Evolutionary conservation across 2,888 invertebrate genomes (phyloP).

Genomic region (Epistrophe eligans): DNA sequence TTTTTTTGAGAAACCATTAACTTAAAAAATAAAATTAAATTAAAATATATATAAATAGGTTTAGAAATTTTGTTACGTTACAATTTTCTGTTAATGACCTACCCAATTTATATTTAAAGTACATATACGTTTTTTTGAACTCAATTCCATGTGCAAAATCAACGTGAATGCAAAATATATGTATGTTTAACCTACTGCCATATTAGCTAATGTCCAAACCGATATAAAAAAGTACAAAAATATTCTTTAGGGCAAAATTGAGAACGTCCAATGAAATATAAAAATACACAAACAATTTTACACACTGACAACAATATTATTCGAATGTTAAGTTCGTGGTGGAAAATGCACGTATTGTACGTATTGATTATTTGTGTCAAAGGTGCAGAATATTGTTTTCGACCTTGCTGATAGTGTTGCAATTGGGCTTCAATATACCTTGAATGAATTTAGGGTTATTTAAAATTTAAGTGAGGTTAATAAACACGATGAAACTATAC

Average conservation of each 20-base stretch:
- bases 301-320: background rate
- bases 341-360: background rate
- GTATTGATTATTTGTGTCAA: slow-evolving; percentile 20
- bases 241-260: slow-evolving; percentile 9
- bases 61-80: background rate
- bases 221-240: background rate
- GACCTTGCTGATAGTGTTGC: slow-evolving; percentile 46
- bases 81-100: slow-evolving; percentile 41
- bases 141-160: background rate
- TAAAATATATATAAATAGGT: background rate
- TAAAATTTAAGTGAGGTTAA: no score
- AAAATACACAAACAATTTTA: background rate
- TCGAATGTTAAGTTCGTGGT: slow-evolving; percentile 11
- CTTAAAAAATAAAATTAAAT: background rate
- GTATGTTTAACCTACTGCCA: slow-evolving; percentile 6
- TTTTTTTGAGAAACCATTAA: background rate
- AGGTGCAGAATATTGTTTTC: slow-evolving; percentile 27
- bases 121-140: background rate
- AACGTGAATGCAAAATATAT: background rate
- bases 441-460: no score
- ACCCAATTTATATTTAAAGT: background rate
- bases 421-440: background rate
- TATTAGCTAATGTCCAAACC: background rate
- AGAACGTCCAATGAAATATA: slow-evolving; percentile 31
- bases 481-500: no score